Conservation (phyloP, 2,113 vertebrate genomes). For the Colaptes auratus region DNA sequence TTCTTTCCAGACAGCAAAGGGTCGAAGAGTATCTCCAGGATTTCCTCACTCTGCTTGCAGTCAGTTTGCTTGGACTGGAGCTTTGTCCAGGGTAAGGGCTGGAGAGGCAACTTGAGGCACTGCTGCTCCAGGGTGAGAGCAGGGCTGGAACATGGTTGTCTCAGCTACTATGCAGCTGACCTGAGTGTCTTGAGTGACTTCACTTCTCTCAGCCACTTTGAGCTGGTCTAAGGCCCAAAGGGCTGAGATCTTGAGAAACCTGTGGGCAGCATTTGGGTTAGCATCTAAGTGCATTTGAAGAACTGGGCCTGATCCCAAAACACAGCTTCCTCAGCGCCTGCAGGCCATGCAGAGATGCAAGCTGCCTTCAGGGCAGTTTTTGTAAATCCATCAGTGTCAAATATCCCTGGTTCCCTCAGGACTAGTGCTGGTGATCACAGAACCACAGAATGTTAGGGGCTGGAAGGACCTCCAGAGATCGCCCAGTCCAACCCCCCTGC, state of each 20-base stretch:
- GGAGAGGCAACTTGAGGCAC: neutral
- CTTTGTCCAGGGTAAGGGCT: neutral
- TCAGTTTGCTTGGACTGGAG: neutral
- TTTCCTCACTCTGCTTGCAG: neutral
- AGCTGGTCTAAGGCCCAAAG: neutral
- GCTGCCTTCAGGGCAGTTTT: neutral
- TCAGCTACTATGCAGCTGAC: neutral
- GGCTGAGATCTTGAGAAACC: neutral
- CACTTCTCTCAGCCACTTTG: neutral
- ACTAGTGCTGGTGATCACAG: neutral
- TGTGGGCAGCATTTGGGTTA: neutral
- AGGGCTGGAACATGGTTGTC: neutral
- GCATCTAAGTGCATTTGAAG: neutral
- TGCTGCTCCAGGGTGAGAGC: neutral
- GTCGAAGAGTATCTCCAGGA: neutral
- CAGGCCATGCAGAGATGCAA: neutral
- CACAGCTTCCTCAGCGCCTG: neutral
- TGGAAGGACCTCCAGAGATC: too few species aligned
- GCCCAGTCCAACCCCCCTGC: too few species aligned
- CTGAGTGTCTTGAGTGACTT: neutral
- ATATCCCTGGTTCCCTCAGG: neutral
- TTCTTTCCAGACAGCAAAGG: constrained; percentile 12
- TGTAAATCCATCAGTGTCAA: neutral
- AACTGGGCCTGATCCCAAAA: neutral
- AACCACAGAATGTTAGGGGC: too few species aligned